Evolutionary conservation across 2,888 invertebrate genomes (phyloP), one percentile per base, ranked within the genome.

Genomic region (Spialia ferax): DNA sequence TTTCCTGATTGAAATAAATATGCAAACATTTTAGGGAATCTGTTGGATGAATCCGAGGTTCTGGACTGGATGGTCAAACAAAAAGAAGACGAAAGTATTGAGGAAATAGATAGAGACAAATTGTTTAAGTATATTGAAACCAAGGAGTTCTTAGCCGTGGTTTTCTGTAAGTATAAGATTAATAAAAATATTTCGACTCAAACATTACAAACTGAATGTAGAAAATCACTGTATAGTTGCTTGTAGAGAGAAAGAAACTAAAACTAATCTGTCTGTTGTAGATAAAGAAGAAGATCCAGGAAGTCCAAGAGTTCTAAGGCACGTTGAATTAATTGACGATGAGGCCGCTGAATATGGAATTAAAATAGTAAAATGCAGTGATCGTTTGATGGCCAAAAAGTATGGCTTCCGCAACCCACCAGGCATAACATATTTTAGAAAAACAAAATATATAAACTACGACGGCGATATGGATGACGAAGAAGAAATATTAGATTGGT

Each of bases 401-500:
- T 98, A 97, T 84, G 98, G 98, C 0, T 98, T 95, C 80, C 95
- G 98, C 69, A 97, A 97, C 84, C 97, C 98, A 22, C 98, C 98
- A 0, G 98, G 98, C 6, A 96, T 98, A 7, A 97, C 97, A 0
- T 98, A 98, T 84, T 98, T 98, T 91, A 95, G 98, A 65, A 98
- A 98, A 88, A 97, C 95, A 20, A 98, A 98, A 91, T 95, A 96
- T 71, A 97, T 98, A 15, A 98, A 98, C 82, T 98, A 98, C 80
- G 98, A 98, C 78, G 98, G 98, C 13, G 98, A 98, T 78, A 97
- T 98, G 71, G 98, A 98, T 77, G 98, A 98, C 77, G 97, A 97
- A 79, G 98, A 98, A 84, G 97, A 98, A 88, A 95, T 98, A 67
- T 94, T 98, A 32, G 98, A 98, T 83, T 98, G 98, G 98, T 89